A percentile compares a stretch with the other conserved stretches of the same genome.
phyloP scores from a whole-genome alignment of 2,113 vertebrate genomes.

The Rostratula benghalensis region DNA sequence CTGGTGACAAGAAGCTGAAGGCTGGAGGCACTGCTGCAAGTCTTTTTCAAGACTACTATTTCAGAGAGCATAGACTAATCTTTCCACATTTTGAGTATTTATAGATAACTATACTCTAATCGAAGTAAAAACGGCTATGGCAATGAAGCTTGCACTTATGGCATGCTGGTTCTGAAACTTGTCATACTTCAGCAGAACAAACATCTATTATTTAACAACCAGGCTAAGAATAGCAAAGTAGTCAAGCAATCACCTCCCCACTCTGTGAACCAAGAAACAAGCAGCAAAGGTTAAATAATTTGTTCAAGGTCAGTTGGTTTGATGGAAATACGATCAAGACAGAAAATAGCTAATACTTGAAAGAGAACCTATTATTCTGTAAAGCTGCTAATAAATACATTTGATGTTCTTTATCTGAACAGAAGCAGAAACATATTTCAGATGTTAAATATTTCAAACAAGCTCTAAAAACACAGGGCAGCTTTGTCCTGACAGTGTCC shows the following conservation, averaged over 20 bases:
- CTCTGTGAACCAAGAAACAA: background rate
- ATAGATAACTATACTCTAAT: background rate
- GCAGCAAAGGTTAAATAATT: conserved; percentile 8
- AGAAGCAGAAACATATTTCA: background rate
- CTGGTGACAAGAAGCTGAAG: background rate
- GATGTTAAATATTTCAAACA: background rate
- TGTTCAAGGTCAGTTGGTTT: background rate
- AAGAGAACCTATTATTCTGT: background rate
- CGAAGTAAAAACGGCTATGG: background rate
- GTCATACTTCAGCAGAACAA: conserved; percentile 29
- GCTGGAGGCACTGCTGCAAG: background rate
- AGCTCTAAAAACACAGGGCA: background rate
- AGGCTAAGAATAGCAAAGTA: conserved; percentile 34
- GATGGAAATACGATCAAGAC: background rate
- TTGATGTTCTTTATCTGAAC: background rate
- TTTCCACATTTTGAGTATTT: background rate
- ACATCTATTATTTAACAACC: conserved; percentile 49
- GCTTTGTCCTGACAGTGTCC: background rate
- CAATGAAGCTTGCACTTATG: background rate
- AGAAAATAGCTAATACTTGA: background rate
- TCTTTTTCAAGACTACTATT: background rate
- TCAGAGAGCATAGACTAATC: background rate
- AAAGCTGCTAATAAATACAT: background rate
- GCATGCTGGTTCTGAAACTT: background rate
- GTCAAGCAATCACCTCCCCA: conserved; percentile 3